Evolutionary conservation across 2,888 invertebrate genomes (phyloP), one percentile per base, ranked within the genome.

Genomic region (Pogonocherus hispidulus): DNA sequence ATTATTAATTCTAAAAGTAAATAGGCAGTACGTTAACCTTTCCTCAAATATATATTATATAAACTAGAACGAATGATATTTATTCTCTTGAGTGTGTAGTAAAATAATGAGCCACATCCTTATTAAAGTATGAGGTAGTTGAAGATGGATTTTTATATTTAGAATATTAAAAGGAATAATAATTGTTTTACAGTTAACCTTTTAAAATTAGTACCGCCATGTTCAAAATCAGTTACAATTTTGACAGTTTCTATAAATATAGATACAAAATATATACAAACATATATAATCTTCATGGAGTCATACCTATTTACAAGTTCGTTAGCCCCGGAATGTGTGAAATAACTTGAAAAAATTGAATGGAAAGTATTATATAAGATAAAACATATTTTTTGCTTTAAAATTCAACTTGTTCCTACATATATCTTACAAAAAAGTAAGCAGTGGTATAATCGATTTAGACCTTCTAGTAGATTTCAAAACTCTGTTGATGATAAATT

Each of bases 11-110:
- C 35, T n/a, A 5, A 20, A 51, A 62, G 62, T 62, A 62, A 59
- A 59, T 51, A 62, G 20, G 20, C 19, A 35, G 62, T 62, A n/a
- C 62, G 51, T 51, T 62, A 62, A 62, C 62, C 62, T 62, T 62
- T 51, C 32, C 51, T 37, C 51, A 51, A 62, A 62, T 51, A 37
- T 18, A 35, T n/a, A 16, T 2, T 47, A 47, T 18, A 27, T 46
- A 59, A 47, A 18, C 16, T 47, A 44, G 59, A 59, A 22, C 46
- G 35, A 46, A 27, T 46, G 27, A 46, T 46, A 41, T 57, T 16
- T 41, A 41, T 11, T 16, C 41, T n/a, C 14, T 41, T 9, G 14
- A n/a, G 14, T 41, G 41, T 41, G 41, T 41, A 41, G 2, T 16
- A 3, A 27, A 27, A 41, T 41, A 41, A 41, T 41, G 41, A 41